Base-by-base conservation (phyloP, 2,888 invertebrate genomes). In the Euphydryas editha region DNA sequence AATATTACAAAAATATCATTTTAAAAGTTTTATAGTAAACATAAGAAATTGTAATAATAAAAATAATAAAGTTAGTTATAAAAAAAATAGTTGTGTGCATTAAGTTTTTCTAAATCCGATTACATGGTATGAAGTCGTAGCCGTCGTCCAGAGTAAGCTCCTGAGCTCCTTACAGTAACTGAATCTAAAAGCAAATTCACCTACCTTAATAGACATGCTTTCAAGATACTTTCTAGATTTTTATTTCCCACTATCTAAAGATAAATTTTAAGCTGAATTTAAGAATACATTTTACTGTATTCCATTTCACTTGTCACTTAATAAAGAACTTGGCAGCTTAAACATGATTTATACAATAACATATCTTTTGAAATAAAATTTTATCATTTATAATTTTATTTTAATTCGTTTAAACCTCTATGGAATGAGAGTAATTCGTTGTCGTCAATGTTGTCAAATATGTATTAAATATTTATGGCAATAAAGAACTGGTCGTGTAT, bases 121-220 rank as follows among this genome's bases (percentile, higher is more conserved):
- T 70, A 69, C 63, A 71, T 68, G 70, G 60, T 70, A 72, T 66
- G 71, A 74, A 71, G 69, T 73, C 72, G 67, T 61, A 68, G 54
- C 68, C 68, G 65, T 59, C 65, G 67, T 68, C 70, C 70, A 68
- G 67, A 56, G 65, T 75, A 73, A 75, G 75, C 73, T 71, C 59
- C 72, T 73, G 72, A 75, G 75, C 73, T 70, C 55, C 72, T 73
- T 72, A 65, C 63, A 56, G 70, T 67, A 72, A 67, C 64, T 66
- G 67, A 64, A 68, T 70, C 64, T 70, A 67, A 67, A 71, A 72
- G 72, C 69, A 74, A 72, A 73, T 72, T 71, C 67, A 55, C 51
- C 57, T 51, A n/a, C 67, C 64, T 66, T 72, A 72, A 73, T 68
- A 70, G 71, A 59, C 62, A 68, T 69, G 61, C 68, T 67, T 67